Conservation (phyloP, 2,797 vertebrate species). For the Myotis findleyi region DNA sequence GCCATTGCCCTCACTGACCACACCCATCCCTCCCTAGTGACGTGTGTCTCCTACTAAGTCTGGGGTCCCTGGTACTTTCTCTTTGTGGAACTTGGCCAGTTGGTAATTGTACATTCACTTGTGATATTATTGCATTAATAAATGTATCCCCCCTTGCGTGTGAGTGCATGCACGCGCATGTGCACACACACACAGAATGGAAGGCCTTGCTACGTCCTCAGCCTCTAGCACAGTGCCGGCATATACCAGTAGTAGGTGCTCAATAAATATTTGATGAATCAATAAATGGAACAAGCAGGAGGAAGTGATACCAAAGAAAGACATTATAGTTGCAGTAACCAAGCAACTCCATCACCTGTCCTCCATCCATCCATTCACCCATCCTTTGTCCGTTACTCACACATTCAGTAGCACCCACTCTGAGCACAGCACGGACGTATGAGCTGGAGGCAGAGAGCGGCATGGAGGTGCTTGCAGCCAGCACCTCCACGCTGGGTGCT, state of each 20-base stretch:
- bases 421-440: neutral
- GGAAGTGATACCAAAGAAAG: neutral
- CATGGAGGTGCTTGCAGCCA: neutral
- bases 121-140: neutral
- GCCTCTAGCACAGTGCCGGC: neutral
- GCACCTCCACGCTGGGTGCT: neutral
- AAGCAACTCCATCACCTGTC: neutral
- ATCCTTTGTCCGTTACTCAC: no score
- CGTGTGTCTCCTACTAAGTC: neutral
- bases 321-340: neutral
- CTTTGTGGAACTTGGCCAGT: neutral
- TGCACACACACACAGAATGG: neutral
- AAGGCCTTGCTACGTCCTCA: neutral
- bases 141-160: neutral
- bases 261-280: constrained; percentile 51
- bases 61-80: neutral
- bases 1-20: neutral
- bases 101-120: neutral
- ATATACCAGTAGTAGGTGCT: constrained; percentile 7
- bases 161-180: no score
- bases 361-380: neutral
- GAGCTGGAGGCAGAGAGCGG: neutral
- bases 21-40: neutral
- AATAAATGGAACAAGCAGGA: neutral
- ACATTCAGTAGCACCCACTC: neutral